These are phyloP conservation scores for Copidosoma floridanum DNA, from an alignment of 1,140 invertebrate genomes.

Conservation along the genomic window DNA sequence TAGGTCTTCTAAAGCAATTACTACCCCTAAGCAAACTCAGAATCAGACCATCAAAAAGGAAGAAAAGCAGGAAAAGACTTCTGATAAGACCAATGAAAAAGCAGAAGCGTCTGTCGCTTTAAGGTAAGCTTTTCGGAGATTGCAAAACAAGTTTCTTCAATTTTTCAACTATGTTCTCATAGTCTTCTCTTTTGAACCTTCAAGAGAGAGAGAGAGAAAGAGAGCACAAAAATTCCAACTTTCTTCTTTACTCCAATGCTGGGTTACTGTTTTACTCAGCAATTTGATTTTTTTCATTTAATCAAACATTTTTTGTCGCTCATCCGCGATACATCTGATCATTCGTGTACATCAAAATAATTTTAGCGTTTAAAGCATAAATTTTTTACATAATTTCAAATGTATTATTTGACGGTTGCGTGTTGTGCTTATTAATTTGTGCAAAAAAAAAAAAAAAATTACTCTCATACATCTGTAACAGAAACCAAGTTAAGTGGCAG, in stretches of 20 bases:
- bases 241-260: constrained; percentile 18
- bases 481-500: too few relatives aligned
- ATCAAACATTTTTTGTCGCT: constrained; percentile 12
- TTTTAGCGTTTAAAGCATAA: too few relatives aligned
- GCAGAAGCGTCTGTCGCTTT: constrained; percentile 51
- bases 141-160: constrained; percentile 50
- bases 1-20: constrained; percentile 55
- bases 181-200: constrained; percentile 24
- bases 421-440: too few relatives aligned
- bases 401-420: too few relatives aligned
- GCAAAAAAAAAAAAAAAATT: too few relatives aligned
- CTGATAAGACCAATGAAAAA: constrained; percentile 55
- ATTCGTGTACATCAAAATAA: too few relatives aligned
- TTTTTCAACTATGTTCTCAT: constrained; percentile 31
- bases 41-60: constrained; percentile 56
- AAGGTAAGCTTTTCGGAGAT: constrained; percentile 55
- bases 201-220: constrained; percentile 17
- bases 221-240: constrained; percentile 9
- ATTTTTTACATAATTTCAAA: too few relatives aligned
- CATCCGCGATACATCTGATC: too few relatives aligned
- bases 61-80: constrained; percentile 54
- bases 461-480: too few relatives aligned
- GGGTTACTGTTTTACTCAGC: constrained; percentile 7
- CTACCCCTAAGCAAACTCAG: constrained; percentile 58
- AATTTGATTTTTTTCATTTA: constrained; percentile 7